phyloP scores from a whole-genome alignment of 2,113 vertebrate species.

The Pluvianellus socialis region DNA sequence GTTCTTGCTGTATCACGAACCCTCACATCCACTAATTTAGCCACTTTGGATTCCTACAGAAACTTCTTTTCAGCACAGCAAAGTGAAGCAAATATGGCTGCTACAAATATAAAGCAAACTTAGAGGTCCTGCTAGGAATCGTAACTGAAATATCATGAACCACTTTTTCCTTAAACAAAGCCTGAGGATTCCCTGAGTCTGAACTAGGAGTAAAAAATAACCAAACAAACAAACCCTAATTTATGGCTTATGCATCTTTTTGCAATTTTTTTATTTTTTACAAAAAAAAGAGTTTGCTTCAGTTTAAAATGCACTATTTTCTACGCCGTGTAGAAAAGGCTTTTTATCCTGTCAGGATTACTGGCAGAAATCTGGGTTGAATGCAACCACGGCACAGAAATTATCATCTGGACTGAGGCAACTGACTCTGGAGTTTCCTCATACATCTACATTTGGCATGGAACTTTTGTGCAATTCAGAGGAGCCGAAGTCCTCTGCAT shows the following conservation, averaged over 20 bases:
- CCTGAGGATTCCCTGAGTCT: constrained; percentile 32
- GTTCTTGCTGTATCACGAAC: background rate
- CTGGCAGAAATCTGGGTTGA: background rate
- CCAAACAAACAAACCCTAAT: background rate
- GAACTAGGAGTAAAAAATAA: background rate
- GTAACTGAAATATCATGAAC: background rate
- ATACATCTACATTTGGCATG: background rate
- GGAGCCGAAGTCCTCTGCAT: background rate
- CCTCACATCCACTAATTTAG: background rate
- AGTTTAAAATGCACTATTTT: background rate
- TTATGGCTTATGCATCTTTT: background rate
- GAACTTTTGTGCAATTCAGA: background rate
- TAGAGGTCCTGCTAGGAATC: background rate
- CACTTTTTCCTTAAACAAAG: background rate
- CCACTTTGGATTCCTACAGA: background rate
- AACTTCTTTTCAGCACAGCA: background rate
- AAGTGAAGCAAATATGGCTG: background rate
- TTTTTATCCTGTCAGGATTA: background rate
- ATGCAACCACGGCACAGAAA: background rate
- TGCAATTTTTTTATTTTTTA: background rate
- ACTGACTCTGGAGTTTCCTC: background rate
- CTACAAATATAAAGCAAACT: background rate
- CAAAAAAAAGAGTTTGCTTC: background rate
- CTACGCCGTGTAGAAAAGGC: background rate
- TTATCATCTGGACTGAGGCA: background rate